Evolutionary conservation across 2,888 invertebrate genomes (phyloP), one percentile per base, ranked within the genome.

Genomic region (Deroplatys truncata): DNA sequence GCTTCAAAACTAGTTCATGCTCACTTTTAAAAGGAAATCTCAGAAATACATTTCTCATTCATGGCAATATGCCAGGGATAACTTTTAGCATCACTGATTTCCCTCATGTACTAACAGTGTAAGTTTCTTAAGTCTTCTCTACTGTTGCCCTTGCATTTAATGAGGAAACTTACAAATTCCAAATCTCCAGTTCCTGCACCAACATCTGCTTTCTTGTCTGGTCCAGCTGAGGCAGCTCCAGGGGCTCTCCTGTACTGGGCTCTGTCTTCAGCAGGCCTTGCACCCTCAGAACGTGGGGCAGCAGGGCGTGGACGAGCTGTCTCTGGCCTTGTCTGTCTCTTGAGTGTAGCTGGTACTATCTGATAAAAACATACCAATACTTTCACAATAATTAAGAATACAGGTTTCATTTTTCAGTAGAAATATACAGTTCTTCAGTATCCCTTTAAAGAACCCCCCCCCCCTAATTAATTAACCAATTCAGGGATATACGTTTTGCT

Each of bases 281-380:
- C 95, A 85, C 95, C 94, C 91, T 98, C 96, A 85, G 95, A 94
- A 91, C 96, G 94, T 82, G 96, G 95, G 7, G 96, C 94, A 84
- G 96, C 95, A 0, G 96, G 95, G 91, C 98, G 95, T 88, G 98
- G 97, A 90, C 98, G 96, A 72, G 97, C 96, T 4, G 98, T 96
- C 93, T 98, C 98, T 7, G 97, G 95, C 91, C 98, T 96, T 16
- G 96, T 96, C 92, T 98, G 98, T 91, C 98, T 96, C 94, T 99
- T 99, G 91, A 99, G 95, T 1, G 99, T 99, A 2, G 99, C 97
- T 83, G 99, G 99, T 82, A 99, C 99, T 94, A 99, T 99, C 96
- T 94, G 90, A 91, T 91, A 88, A 85, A 82, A 91, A 82, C n/a
- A 89, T 84, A 84, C 10, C 25, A 16, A n/a, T 56, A 28, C 1